Percentiles rank a stretch among this genome's conserved stretches.
These are phyloP conservation scores for Craniophora ligustri DNA, from an alignment of 2,888 invertebrate genomes.

Conservation along the genomic window DNA sequence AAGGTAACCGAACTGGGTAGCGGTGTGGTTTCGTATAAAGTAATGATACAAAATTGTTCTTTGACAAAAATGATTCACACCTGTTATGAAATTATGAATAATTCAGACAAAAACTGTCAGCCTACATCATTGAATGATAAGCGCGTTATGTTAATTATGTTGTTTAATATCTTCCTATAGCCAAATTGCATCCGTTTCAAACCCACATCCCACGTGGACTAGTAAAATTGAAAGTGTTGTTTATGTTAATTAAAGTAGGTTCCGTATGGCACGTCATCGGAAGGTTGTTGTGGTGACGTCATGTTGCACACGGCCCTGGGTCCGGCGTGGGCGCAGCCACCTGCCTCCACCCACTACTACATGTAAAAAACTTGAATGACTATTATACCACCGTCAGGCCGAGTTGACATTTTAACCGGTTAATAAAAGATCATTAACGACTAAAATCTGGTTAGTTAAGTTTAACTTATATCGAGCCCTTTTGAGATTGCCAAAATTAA, in stretches of 20 bases:
- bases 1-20: slow-evolving; percentile 22
- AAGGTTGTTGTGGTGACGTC: slow-evolving; percentile 81
- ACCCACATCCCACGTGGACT: slow-evolving; percentile 28
- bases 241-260: slow-evolving; percentile 65
- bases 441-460: not conserved
- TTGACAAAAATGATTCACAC: not conserved
- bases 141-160: not conserved
- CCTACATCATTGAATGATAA: not conserved
- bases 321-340: slow-evolving; percentile 76
- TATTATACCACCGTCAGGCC: slow-evolving; percentile 24
- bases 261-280: slow-evolving; percentile 66
- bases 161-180: not conserved
- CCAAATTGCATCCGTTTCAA: slow-evolving; percentile 12
- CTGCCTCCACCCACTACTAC: slow-evolving; percentile 76
- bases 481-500: not conserved
- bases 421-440: slow-evolving; percentile 17
- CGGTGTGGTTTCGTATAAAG: not conserved
- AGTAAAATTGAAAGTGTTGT: slow-evolving; percentile 48
- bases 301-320: slow-evolving; percentile 84
- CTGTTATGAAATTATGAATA: not conserved
- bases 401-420: slow-evolving; percentile 29
- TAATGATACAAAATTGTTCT: not conserved
- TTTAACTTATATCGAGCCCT: not conserved
- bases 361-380: slow-evolving; percentile 64
- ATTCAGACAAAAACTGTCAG: not conserved